Conservation (phyloP, 2,797 vertebrate species). For the Sus cebifrons region DNA sequence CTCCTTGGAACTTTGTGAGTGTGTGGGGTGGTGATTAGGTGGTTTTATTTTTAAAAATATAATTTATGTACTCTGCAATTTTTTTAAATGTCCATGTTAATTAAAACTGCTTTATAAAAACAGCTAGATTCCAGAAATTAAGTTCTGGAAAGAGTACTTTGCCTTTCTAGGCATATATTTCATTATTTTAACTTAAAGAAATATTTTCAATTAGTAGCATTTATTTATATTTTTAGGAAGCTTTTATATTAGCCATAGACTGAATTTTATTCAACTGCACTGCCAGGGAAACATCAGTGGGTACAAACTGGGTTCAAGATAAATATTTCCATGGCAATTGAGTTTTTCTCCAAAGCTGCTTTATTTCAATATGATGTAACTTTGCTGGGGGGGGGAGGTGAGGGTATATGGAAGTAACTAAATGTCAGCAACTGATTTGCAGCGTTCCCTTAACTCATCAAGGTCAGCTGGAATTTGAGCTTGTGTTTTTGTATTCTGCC, state of each 20-base stretch:
- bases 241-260: background rate
- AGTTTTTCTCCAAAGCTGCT: conserved; percentile 1
- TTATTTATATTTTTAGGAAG: background rate
- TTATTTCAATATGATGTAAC: conserved; percentile 46
- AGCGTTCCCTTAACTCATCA: conserved; percentile 59
- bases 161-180: background rate
- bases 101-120: background rate
- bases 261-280: background rate
- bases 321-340: conserved; percentile 32
- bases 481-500: conserved; percentile 53
- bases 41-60: conserved; percentile 64
- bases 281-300: background rate
- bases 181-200: conserved; percentile 20
- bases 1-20: conserved; percentile 53
- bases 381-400: too few relatives aligned
- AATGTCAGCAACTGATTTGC: conserved; percentile 61
- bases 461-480: conserved; percentile 64
- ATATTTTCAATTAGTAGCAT: background rate
- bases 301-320: conserved; percentile 39
- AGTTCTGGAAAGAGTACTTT: background rate
- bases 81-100: background rate
- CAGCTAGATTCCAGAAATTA: background rate
- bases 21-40: background rate
- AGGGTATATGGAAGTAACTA: conserved; percentile 1
- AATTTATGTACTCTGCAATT: background rate